These are phyloP conservation scores for Zaprionus taronus DNA, from an alignment of 1,140 invertebrate genomes.

Conservation along the genomic window DNA sequence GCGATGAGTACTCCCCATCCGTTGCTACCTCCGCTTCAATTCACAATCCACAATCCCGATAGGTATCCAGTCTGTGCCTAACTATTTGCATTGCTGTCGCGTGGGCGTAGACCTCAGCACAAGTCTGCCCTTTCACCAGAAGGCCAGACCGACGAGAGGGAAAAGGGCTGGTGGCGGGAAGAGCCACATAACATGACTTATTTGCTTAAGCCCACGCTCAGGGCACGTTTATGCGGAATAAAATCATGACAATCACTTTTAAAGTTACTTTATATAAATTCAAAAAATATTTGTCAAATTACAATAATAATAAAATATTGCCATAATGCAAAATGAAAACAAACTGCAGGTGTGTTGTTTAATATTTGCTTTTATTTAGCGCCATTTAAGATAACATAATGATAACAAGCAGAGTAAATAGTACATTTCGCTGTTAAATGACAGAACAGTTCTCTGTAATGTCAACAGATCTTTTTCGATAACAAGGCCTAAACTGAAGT, in stretches of 20 bases:
- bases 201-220: constrained; percentile 46
- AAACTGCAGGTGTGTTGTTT: background rate
- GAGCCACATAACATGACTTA: constrained; percentile 27
- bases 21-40: background rate
- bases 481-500: background rate
- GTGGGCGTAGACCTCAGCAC: constrained; percentile 35
- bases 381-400: background rate
- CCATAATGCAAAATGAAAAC: too few species aligned
- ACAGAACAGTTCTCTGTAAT: background rate
- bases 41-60: constrained; percentile 16
- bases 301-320: too few species aligned
- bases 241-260: constrained; percentile 10
- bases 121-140: background rate
- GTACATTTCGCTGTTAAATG: background rate
- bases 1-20: constrained; percentile 7
- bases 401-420: background rate
- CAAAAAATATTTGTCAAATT: background rate
- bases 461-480: background rate
- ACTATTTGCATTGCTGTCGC: constrained; percentile 48
- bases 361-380: background rate
- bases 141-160: background rate
- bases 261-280: background rate
- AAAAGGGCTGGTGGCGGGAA: background rate
- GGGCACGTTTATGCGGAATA: constrained; percentile 41
- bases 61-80: constrained; percentile 32